A percentile compares a stretch with the other conserved stretches of the same genome.
phyloP scores from a whole-genome alignment of 2,113 vertebrate genomes.

The Parus major region DNA sequence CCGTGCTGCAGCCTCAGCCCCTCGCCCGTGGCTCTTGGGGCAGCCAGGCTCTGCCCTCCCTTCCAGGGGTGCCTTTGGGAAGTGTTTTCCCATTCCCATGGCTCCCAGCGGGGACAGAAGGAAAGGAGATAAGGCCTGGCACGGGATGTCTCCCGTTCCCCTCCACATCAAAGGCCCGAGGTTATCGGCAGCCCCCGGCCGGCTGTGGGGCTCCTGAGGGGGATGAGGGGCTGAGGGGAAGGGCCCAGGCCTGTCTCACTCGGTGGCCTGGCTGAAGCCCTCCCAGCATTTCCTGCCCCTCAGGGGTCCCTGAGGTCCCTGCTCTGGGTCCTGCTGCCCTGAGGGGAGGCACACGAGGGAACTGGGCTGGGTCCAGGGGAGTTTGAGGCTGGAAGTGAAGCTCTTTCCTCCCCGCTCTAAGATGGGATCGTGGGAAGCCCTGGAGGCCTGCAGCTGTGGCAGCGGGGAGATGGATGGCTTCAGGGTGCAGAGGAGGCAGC shows the following conservation, averaged over 20 bases:
- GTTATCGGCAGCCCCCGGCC: not conserved
- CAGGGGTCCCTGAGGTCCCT: not conserved
- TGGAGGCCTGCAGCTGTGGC: not conserved
- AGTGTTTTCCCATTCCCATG: not conserved
- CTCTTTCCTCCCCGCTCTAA: not conserved
- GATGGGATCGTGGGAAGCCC: not conserved
- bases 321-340: not conserved
- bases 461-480: not conserved
- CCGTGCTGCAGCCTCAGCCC: not conserved
- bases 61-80: not conserved
- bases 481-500: not conserved
- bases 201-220: not conserved
- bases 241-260: not conserved
- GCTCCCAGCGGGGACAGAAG: not conserved
- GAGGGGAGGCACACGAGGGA: not conserved
- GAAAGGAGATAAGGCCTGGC: not conserved
- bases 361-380: not conserved
- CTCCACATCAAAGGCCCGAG: not conserved
- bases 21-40: not conserved
- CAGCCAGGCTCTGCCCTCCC: not conserved
- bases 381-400: not conserved
- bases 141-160: not conserved
- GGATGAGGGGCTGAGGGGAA: not conserved
- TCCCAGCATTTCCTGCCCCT: rapidly evolving
- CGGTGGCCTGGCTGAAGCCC: rapidly evolving